Evolutionary conservation across 2,113 vertebrate genomes (phyloP), one percentile per base, ranked within the genome.

Genomic region (Erpornis zantholeuca): DNA sequence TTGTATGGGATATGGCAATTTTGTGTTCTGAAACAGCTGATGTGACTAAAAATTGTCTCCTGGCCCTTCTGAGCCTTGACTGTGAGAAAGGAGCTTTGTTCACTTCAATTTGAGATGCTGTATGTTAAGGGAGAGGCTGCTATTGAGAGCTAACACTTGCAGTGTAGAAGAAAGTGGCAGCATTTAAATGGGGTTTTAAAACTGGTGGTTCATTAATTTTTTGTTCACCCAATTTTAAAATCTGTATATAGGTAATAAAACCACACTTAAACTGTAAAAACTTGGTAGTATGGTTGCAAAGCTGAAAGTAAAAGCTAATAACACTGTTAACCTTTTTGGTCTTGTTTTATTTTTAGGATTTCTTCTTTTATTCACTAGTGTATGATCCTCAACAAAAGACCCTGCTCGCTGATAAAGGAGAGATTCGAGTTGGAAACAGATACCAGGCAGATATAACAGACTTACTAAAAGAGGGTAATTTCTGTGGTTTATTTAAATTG

Each of bases 351-450:
- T 97, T 97, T 47, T 97, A 99, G 99, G 99, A 99, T 97, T 99
- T 99, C 86, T 99, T 99, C 98, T 99, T 99, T 98, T 99, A 99
- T 97, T 99, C 99, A 18, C 97, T 99, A 91, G 99, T 99, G 56
- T 99, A 99, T 31, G 99, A 99, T 98, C 99, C 99, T 79, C 99
- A 99, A 93, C 99, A 99, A 94, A 99, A 99, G 97, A 99, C 99
- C 19, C 98, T 99, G 60, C 97, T 99, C 15, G 99, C 99, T n/a
- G 99, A 99, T 92, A 99, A 99, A 95, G 99, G 99, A 44, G 99
- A 99, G 97, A 99, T 99, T 95, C 98, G 99, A 31, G 99, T 99
- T 3, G 99, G 99, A 49, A 99, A 99, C 98, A 99, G 99, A 96
- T 99, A 99, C 97, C 99, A 99, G 97, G 99, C 99, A 18, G 99